Conservation (phyloP, 2,888 invertebrate genomes). For the Archips xylosteana region DNA sequence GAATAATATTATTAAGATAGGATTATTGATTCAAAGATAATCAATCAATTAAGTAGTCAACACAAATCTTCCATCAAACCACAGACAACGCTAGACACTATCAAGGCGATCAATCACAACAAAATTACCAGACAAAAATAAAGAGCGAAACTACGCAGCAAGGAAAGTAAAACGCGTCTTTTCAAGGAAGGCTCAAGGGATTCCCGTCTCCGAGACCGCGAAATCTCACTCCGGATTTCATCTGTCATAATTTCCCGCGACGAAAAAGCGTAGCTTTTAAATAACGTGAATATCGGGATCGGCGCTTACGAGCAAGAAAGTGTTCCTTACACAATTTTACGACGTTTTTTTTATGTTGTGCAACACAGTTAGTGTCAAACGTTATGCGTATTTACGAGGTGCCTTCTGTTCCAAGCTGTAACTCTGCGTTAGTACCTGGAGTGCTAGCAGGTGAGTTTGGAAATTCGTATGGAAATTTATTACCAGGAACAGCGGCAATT, state of each 20-base stretch:
- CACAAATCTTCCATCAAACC: neutral
- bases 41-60: neutral
- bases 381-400: slow-evolving; percentile 63
- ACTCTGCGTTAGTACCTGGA: slow-evolving; percentile 39
- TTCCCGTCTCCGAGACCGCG: slow-evolving; percentile 63
- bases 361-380: slow-evolving; percentile 53
- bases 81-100: neutral
- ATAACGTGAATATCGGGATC: slow-evolving; percentile 53
- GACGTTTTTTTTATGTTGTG: slow-evolving; percentile 57
- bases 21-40: neutral
- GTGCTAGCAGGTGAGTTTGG: slow-evolving; percentile 38
- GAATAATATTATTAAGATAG: neutral
- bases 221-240: slow-evolving; percentile 73
- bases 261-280: slow-evolving; percentile 61
- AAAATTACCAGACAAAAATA: slow-evolving; percentile 42
- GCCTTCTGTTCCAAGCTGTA: slow-evolving; percentile 56
- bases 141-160: slow-evolving; percentile 49
- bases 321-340: slow-evolving; percentile 54
- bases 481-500: slow-evolving; percentile 17
- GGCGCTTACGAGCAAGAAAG: slow-evolving; percentile 56
- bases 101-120: slow-evolving; percentile 37
- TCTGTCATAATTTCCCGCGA: slow-evolving; percentile 72
- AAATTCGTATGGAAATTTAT: slow-evolving; percentile 32
- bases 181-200: slow-evolving; percentile 73
- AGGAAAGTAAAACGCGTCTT: slow-evolving; percentile 52